phyloP scores from a whole-genome alignment of 2,888 invertebrate species.

The Calliopum simillimum region DNA sequence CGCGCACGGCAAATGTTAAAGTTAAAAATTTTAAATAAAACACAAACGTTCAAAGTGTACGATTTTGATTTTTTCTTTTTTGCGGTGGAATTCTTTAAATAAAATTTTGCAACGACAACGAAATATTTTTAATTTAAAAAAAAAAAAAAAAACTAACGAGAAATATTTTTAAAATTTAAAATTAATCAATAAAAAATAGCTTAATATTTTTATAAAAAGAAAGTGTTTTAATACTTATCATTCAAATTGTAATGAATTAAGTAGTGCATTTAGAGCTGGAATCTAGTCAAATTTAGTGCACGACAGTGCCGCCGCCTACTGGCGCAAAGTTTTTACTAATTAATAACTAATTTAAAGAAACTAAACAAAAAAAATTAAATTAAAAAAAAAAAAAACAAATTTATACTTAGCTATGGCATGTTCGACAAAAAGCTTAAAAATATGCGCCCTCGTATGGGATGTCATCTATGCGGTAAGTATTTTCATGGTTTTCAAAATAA shows the following conservation, averaged over 20 bases:
- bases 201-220: no score
- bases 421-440: slow-evolving; percentile 57
- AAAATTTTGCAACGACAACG: background rate
- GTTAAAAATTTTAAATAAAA: slow-evolving; percentile 41
- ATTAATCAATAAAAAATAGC: background rate
- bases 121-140: background rate
- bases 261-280: background rate
- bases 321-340: no score
- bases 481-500: background rate
- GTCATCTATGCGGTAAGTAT: slow-evolving; percentile 58
- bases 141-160: background rate
- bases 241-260: background rate
- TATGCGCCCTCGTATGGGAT: slow-evolving; percentile 56
- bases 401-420: slow-evolving; percentile 55
- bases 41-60: slow-evolving; percentile 1
- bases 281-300: slow-evolving; percentile 1
- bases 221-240: no score
- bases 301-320: no score
- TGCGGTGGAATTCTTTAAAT: background rate
- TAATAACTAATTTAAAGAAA: no score
- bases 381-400: slow-evolving; percentile 42
- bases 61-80: background rate
- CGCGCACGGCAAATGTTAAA: slow-evolving; percentile 56
- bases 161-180: background rate
- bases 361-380: background rate